Evolutionary conservation across 2,888 invertebrate species (phyloP), one percentile per base, ranked within the genome.

Genomic region (Pelosia muscerda): DNA sequence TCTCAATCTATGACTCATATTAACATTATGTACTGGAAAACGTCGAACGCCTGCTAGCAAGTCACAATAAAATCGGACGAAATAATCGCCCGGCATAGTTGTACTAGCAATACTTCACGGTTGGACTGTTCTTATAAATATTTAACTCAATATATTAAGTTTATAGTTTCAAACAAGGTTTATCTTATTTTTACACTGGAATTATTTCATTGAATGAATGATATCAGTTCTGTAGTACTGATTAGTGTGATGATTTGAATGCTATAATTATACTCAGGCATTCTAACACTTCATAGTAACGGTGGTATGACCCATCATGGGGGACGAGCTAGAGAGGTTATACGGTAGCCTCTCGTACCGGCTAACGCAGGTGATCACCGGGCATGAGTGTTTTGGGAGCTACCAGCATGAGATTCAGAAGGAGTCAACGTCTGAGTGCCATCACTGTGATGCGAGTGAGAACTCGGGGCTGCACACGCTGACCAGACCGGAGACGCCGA

Each of bases 101-200:
- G 23, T 26, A 67, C 60, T 57, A 49, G 31, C 28, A 23, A 68
- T 64, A 49, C 61, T 60, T 61, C 23, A 31, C 49, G 22, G 2
- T 22, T 55, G 38, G 42, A 55, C 55, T 2, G 54, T 28, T 65
- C 26, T 62, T 57, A 22, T 65, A 69, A 69, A 69, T 58, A 69
- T 69, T 65, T 62, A 61, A 10, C n/a, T 15, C 62, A 58, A 69
- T 69, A 65, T 65, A 69, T 69, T 62, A 57, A 19, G 28, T 69
- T 65, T 54, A 69, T 59, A 28, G 62, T 57, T 34, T 2, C 15
- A 57, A 53, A 13, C 56, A 11, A 23, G 55, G 23, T n/a, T 31
- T 62, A 8, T 25, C 13, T 63, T 63, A 19, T 31, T n/a, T 54
- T 54, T 31, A 54, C 54, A n/a, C 49, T 54, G 11, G 6, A 34